Evolutionary conservation across 1,140 invertebrate genomes (phyloP).

Genomic region (Gryllus bimaculatus): DNA sequence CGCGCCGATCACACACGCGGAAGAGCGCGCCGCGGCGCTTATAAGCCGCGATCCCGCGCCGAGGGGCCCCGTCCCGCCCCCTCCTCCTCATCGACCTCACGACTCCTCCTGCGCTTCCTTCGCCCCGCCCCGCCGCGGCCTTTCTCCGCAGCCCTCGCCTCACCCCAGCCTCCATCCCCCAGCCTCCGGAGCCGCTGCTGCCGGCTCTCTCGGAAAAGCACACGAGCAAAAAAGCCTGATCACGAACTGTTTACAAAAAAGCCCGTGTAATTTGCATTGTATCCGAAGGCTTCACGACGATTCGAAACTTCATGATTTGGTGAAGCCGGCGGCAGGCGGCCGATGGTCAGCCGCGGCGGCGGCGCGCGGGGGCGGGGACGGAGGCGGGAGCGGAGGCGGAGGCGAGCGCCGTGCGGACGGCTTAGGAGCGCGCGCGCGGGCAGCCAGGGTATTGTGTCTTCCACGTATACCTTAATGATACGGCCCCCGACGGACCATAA

Average conservation of each 20-base stretch:
- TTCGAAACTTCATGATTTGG: not conserved
- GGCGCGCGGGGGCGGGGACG: no score
- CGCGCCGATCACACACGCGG: no score
- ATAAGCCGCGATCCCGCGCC: no score
- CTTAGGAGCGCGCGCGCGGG: no score
- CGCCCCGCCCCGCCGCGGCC: no score
- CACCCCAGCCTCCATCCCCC: not conserved
- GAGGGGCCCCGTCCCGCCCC: no score
- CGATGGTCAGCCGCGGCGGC: not conserved
- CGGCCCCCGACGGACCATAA: not conserved
- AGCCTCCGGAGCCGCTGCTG: not conserved
- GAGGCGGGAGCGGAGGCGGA: not conserved
- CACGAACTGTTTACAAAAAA: conserved; percentile 5
- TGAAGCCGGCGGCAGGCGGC: not conserved
- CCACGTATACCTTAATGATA: not conserved
- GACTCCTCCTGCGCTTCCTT: not conserved
- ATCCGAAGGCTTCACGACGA: not conserved
- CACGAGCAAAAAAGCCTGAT: not conserved
- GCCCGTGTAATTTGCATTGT: conserved; percentile 3
- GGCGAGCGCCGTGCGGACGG: not conserved
- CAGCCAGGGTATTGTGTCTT: not conserved
- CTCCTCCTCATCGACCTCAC: not conserved
- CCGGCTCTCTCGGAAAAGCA: not conserved
- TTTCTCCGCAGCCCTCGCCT: not conserved
- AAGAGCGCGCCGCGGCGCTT: no score